Base-by-base conservation (phyloP, 2,113 vertebrate genomes). In the Acrocephalus kingi region DNA sequence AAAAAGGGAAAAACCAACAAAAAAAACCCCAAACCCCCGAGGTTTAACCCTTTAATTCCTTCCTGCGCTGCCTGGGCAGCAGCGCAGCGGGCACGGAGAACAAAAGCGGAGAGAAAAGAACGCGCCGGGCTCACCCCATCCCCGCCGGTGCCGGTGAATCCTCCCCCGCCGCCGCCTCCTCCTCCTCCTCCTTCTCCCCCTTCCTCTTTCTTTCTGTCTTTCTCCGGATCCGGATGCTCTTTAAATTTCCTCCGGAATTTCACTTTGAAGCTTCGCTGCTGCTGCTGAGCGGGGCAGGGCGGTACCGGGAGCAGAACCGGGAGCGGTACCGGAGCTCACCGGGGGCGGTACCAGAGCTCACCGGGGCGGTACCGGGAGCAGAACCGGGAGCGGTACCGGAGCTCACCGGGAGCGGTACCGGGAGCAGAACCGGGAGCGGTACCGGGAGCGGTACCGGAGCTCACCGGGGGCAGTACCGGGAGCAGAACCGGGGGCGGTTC, bases 191-290 rank as follows among this genome's bases (percentile, higher is more conserved):
- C 37, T 89, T 93, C 73, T 90, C 84, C 76, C 84, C 92, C 89
- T 94, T 87, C 87, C 87, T 94, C 77, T 66, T 89, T 89, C 90
- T 93, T 59, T 88, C 81, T 51, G 11, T 83, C 51, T 85, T 56
- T 95, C 93, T 96, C 95, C 94, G 96, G 91, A 96, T 97, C 96
- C 97, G 97, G 97, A 97, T 97, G 94, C 97, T 97, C 96, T 93
- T 88, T 43, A 96, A 95, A 97, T 97, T 97, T 98, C 97, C 97
- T 97, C 91, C 95, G 94, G 95, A 93, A 97, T 96, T 94, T 94
- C 97, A 87, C 96, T 96, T 92, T 28, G 91, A 68, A 88, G 86
- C 35, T 77, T 31, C 31, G 58, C 62, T 76, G 78, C 22, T 33
- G 51, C 41, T 46, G 64, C 64, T 19, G 15, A 20, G 74, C 64